These are phyloP conservation scores for Drosophila cognata DNA, from an alignment of 2,888 invertebrate genomes.

Conservation along the genomic window DNA sequence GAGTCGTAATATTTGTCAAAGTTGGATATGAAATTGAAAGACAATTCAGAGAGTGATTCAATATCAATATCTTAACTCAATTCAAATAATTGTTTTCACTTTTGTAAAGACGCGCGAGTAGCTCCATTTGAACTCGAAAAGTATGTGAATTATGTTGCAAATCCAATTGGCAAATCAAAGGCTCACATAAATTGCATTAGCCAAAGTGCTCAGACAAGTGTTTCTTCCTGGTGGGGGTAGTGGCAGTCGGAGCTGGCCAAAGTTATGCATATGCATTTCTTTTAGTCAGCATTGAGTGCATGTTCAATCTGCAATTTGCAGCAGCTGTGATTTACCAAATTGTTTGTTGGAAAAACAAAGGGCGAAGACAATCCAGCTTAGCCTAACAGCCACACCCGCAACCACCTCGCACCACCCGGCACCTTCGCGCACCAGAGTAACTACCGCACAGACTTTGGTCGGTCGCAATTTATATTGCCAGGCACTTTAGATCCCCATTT, in stretches of 20 bases:
- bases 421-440: constrained; percentile 5
- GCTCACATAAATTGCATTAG: constrained; percentile 65
- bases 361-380: constrained; percentile 56
- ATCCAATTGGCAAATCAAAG: constrained; percentile 73
- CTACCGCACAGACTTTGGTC: neutral
- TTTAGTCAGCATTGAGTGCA: constrained; percentile 25
- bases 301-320: constrained; percentile 65
- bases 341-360: constrained; percentile 70
- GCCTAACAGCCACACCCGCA: constrained; percentile 34
- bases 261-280: constrained; percentile 74
- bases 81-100: constrained; percentile 33
- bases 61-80: constrained; percentile 18
- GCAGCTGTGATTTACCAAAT: constrained; percentile 67
- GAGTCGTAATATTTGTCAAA: constrained; percentile 3
- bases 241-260: neutral
- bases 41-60: constrained; percentile 4
- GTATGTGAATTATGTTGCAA: constrained; percentile 57
- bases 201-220: constrained; percentile 3
- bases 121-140: constrained; percentile 34
- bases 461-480: constrained; percentile 60
- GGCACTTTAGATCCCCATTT: constrained; percentile 26
- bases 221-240: neutral
- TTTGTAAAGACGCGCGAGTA: constrained; percentile 4
- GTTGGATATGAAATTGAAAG: constrained; percentile 17
- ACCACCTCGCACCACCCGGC: constrained; percentile 16